phyloP scores from a whole-genome alignment of 2,888 invertebrate genomes.

The Parthenolecanium corni region DNA sequence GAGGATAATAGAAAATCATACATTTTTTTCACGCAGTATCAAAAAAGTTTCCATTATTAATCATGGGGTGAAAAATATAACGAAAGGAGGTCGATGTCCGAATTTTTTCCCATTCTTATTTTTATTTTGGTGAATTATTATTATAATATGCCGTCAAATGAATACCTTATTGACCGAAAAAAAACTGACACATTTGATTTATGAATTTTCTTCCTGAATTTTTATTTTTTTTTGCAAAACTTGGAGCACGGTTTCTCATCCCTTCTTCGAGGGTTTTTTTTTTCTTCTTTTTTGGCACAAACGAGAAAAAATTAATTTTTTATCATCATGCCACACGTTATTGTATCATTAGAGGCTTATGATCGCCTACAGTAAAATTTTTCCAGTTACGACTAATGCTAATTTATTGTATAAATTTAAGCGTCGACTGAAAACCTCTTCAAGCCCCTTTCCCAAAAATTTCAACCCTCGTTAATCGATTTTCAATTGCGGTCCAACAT shows the following conservation, averaged over 20 bases:
- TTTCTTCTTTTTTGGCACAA: too few relatives aligned
- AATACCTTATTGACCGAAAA: constrained; percentile 24
- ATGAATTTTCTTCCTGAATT: background rate
- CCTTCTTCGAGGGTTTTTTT: too few relatives aligned
- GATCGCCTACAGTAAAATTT: too few relatives aligned
- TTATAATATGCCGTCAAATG: constrained; percentile 23
- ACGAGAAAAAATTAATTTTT: too few relatives aligned
- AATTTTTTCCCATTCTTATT: background rate
- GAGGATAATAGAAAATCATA: constrained; percentile 11
- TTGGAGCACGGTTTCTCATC: background rate
- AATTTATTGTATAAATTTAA: too few relatives aligned
- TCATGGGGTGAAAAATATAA: constrained; percentile 4
- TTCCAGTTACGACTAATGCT: too few relatives aligned
- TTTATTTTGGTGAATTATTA: constrained; percentile 13
- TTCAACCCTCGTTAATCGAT: too few relatives aligned
- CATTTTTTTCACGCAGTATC: background rate
- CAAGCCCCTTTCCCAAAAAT: too few relatives aligned
- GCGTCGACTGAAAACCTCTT: too few relatives aligned
- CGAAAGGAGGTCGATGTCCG: constrained; percentile 19
- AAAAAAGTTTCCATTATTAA: constrained; percentile 10
- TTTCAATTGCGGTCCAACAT: too few relatives aligned
- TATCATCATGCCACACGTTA: too few relatives aligned
- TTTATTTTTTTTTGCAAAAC: background rate
- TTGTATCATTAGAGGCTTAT: too few relatives aligned
- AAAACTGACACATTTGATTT: constrained; percentile 18